Conservation (phyloP, 2,888 invertebrate species). For the Pheosia tremula region DNA sequence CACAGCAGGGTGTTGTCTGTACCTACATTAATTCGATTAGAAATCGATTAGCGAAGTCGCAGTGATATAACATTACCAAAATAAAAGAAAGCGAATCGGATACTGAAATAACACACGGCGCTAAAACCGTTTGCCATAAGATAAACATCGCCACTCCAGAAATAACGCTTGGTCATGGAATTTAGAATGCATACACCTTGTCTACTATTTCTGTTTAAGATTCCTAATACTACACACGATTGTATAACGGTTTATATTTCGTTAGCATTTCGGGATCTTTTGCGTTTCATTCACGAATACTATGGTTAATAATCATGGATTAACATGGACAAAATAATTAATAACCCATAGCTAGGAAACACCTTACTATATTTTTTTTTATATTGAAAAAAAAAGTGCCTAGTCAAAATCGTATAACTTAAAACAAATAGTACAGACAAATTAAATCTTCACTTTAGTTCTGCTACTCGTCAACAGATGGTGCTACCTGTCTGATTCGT, state of each 20-base stretch:
- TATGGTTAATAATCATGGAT: too few species aligned
- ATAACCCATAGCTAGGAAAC: too few species aligned
- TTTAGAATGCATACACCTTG: slow-evolving; percentile 61
- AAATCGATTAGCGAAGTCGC: slow-evolving; percentile 56
- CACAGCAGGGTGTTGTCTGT: slow-evolving; percentile 19
- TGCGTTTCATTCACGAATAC: slow-evolving; percentile 3
- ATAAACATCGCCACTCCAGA: slow-evolving; percentile 70
- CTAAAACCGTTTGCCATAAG: slow-evolving; percentile 57
- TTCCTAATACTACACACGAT: slow-evolving; percentile 25
- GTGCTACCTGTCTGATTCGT: slow-evolving; percentile 43
- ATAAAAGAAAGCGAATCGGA: slow-evolving; percentile 71
- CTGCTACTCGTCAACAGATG: slow-evolving; percentile 72
- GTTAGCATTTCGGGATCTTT: background rate
- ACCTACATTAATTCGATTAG: slow-evolving; percentile 43
- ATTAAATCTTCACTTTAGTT: slow-evolving; percentile 7
- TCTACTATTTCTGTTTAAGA: slow-evolving; percentile 48
- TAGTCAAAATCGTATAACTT: too few species aligned
- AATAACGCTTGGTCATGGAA: slow-evolving; percentile 68
- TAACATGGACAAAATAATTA: too few species aligned
- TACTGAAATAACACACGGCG: slow-evolving; percentile 66
- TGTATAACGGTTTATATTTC: slow-evolving; percentile 18
- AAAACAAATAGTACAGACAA: background rate
- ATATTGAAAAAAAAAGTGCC: too few species aligned
- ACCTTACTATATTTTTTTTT: too few species aligned
- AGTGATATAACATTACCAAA: slow-evolving; percentile 69